Evolutionary conservation across 2,888 invertebrate species (phyloP).

Genomic region (Schizaphis graminum): DNA sequence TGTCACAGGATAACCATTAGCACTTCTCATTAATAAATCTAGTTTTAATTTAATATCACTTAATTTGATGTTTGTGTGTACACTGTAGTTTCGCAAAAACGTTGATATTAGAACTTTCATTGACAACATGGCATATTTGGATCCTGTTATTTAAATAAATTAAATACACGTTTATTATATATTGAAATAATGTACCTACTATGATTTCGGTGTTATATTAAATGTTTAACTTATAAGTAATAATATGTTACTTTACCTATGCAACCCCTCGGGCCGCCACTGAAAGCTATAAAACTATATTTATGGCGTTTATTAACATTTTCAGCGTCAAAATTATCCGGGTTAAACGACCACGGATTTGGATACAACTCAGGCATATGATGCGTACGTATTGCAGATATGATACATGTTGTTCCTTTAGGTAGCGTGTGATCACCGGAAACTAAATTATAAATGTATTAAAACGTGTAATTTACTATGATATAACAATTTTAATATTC

Average conservation of each 20-base stretch:
- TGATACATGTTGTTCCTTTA: conserved; percentile 60
- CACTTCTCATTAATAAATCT: conserved; percentile 67
- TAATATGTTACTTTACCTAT: conserved; percentile 62
- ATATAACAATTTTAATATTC: neutral
- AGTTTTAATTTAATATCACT: conserved; percentile 67
- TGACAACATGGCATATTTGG: conserved; percentile 67
- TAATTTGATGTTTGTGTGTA: conserved; percentile 66
- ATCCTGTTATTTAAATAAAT: conserved; percentile 67
- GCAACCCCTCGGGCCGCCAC: conserved; percentile 67
- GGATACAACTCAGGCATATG: conserved; percentile 65
- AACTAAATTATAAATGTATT: neutral
- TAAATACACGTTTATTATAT: too few relatives aligned
- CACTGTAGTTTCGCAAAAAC: conserved; percentile 66
- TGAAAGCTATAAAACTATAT: conserved; percentile 67
- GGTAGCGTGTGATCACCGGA: conserved; percentile 63
- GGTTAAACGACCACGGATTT: conserved; percentile 67
- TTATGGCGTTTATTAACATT: conserved; percentile 63
- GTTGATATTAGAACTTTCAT: conserved; percentile 67
- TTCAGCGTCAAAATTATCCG: conserved; percentile 66
- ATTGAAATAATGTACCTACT: too few relatives aligned
- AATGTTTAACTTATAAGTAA: neutral
- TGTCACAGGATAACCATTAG: conserved; percentile 66
- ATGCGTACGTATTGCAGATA: conserved; percentile 63
- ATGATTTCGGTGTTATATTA: too few relatives aligned
- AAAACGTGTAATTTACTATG: too few relatives aligned